These are phyloP conservation scores for Phoeniculus purpureus DNA, from an alignment of 2,797 vertebrate species.

Conservation along the genomic window DNA sequence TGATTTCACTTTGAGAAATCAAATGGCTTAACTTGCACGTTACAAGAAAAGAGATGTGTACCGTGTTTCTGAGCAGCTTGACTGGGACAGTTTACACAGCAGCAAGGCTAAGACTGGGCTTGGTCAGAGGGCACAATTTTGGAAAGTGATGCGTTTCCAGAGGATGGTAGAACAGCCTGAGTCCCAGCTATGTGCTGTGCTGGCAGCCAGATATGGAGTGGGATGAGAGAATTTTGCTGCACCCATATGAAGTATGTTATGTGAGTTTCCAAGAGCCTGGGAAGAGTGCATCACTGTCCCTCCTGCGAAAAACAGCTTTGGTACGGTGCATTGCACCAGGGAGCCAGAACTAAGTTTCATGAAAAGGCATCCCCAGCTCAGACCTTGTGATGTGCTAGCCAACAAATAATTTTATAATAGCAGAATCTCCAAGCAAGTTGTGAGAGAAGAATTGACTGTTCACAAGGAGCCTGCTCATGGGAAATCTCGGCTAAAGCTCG, in stretches of 20 bases:
- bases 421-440: background rate
- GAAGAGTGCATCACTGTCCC: background rate
- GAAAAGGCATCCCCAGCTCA: background rate
- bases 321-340: background rate
- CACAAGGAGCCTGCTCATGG: background rate
- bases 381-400: background rate
- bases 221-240: background rate
- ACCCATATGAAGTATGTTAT: background rate
- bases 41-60: background rate
- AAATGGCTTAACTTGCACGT: background rate
- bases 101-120: background rate
- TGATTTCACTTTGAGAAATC: background rate
- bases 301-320: background rate
- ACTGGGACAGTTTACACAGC: background rate
- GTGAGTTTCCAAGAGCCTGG: background rate
- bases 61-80: fast-evolving
- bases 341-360: background rate
- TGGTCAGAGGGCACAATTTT: background rate
- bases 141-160: background rate
- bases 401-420: background rate
- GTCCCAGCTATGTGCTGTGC: fast-evolving
- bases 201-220: background rate
- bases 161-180: background rate
- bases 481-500: background rate
- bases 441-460: background rate